phyloP scores from a whole-genome alignment of 2,797 vertebrate genomes.

The Helicolenus hilgendorfi region DNA sequence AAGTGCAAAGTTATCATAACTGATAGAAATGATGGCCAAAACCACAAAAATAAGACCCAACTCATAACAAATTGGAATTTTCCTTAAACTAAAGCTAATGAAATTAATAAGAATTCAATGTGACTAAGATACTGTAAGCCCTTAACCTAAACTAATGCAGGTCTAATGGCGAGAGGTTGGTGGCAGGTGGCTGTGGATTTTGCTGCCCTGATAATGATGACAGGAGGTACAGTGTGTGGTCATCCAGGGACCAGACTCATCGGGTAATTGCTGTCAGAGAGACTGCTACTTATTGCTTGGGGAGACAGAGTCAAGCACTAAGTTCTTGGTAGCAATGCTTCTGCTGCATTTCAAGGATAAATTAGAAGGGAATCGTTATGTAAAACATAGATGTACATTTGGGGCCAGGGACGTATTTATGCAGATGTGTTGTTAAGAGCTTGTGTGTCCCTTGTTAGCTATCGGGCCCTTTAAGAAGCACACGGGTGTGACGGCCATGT shows the following conservation, averaged over 20 bases:
- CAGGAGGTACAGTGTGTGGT: constrained; percentile 82
- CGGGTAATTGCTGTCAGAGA: constrained; percentile 85
- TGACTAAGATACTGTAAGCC: neutral
- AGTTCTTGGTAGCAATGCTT: constrained; percentile 91
- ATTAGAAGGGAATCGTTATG: constrained; percentile 2
- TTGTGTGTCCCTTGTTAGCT: constrained; percentile 3
- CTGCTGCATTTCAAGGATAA: constrained; percentile 83
- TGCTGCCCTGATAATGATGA: constrained; percentile 17
- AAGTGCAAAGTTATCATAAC: neutral
- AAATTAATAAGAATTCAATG: neutral
- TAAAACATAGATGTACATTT: neutral
- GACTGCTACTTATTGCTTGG: constrained; percentile 88
- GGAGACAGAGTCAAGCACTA: constrained; percentile 92
- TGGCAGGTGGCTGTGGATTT: neutral
- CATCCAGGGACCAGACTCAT: constrained; percentile 72
- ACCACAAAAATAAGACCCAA: neutral
- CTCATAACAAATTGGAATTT: neutral
- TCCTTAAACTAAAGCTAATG: neutral
- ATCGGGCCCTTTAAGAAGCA: neutral
- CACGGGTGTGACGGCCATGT: neutral
- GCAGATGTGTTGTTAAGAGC: constrained; percentile 24
- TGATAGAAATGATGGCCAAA: neutral
- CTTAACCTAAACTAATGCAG: neutral
- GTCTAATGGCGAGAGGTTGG: constrained; percentile 48
- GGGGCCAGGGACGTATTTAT: neutral